phyloP scores from a whole-genome alignment of 35 echinoderm and acorn worm species.

The Heliocidaris tuberculata region DNA sequence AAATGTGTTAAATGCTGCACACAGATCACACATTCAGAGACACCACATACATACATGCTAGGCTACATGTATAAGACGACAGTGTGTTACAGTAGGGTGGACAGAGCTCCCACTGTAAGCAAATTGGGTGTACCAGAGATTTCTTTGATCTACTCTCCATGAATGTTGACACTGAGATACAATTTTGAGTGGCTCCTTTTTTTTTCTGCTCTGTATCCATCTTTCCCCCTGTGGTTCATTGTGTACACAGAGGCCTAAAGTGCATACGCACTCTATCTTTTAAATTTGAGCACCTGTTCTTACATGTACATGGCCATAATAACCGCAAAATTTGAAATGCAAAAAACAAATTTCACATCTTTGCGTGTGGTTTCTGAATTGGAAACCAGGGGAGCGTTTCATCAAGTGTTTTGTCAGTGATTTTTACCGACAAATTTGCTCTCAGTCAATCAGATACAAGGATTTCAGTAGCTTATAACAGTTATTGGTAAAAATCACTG shows the following conservation, averaged over 20 bases:
- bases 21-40: not conserved
- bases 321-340: not conserved
- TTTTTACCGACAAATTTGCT: no score
- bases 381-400: no score
- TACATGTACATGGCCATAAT: not conserved
- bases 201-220: not conserved
- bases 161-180: not conserved
- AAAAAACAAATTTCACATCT: not conserved
- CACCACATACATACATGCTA: not conserved
- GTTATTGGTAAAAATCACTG: no score
- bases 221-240: not conserved
- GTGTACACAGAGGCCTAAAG: not conserved
- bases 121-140: not conserved
- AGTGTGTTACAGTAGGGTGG: not conserved
- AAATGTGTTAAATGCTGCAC: not conserved
- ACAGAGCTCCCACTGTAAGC: not conserved
- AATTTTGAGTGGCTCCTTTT: not conserved
- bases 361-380: not conserved
- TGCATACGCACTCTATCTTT: not conserved
- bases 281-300: not conserved
- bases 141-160: not conserved
- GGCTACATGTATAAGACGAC: not conserved
- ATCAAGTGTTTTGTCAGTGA: no score
- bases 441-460: no score
- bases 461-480: no score